Evolutionary conservation across 35 echinoderm and acorn worm species (phyloP), one percentile per base, ranked within the genome.

Genomic region (Diadema setosum): DNA sequence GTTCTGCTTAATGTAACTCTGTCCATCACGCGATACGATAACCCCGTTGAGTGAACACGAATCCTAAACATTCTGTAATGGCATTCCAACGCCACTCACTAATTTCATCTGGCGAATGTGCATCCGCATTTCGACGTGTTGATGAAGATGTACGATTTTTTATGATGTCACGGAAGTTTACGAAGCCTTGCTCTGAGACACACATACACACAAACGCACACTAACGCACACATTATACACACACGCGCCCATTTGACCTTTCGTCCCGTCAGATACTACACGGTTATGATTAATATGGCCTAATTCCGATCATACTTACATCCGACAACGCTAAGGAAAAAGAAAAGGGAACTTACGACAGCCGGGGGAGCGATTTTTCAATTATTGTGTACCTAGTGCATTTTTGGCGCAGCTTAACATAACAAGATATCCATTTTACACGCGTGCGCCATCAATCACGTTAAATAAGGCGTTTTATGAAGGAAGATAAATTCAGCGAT

Each of bases 371-470:
- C 63, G 37, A 67, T 67, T 67, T 67, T 67, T 67, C 63, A 67
- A 67, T 67, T 67, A 67, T 67, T 67, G 63, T 67, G 63, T 67
- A 67, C 63, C 63, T 67, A 67, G 37, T 33, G 63, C 63, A 67
- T 67, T 67, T 67, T 67, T 67, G 63, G 30, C 63, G 63, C 63
- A 67, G 63, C 63, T 67, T 67, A 67, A 67, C 63, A 67, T 67
- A 67, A 67, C 63, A 67, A 33, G 63, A 67, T 33, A 67, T 67
- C 63, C 63, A 26, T 1, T 67, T 33, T 67, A 26, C 63, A 67
- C 63, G 63, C 63, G 63, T 34, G 37, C 27, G 37, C 63, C 27
- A 67, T 67, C 63, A 67, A 67, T 67, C 63, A 67, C 37, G 8
- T 6, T 67, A 67, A 67, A 67, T 67, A 67, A 67, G 63, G 63